Conservation (phyloP, 2,113 vertebrate genomes). For the Tupaia tana region DNA sequence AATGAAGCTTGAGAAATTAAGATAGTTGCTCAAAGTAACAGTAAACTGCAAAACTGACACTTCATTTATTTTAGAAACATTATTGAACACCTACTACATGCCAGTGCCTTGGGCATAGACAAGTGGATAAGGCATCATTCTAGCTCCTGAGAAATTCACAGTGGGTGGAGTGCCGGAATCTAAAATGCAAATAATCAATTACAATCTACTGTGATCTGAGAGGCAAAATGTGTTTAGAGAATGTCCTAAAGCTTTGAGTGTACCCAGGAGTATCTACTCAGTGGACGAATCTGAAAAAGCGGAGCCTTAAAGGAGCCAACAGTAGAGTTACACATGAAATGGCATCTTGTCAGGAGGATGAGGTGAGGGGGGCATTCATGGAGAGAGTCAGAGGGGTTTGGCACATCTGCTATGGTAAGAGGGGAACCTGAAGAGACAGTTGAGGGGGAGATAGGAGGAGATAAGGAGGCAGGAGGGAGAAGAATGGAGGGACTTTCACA, state of each 20-base stretch:
- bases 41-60: constrained; percentile 42
- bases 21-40: constrained; percentile 49
- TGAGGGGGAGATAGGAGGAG: too few relatives aligned
- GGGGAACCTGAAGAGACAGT: background rate
- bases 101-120: constrained; percentile 28
- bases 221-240: background rate
- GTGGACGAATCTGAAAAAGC: background rate
- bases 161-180: background rate
- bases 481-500: background rate
- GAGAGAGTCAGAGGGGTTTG: too few relatives aligned
- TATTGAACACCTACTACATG: constrained; percentile 71
- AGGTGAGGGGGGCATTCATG: background rate
- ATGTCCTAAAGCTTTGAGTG: background rate
- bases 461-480: background rate
- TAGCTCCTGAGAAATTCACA: constrained; percentile 39
- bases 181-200: constrained; percentile 55
- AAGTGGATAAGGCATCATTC: constrained; percentile 42
- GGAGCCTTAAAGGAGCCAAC: background rate
- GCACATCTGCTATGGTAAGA: background rate
- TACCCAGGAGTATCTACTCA: background rate
- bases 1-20: constrained; percentile 41
- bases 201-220: background rate
- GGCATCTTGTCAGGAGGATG: background rate
- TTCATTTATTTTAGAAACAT: constrained; percentile 76
- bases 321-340: background rate